A percentile compares a stretch with the other conserved stretches of the same genome.
Evolutionary conservation across 2,797 vertebrate species (phyloP).

Genomic region (Meda fulgida): DNA sequence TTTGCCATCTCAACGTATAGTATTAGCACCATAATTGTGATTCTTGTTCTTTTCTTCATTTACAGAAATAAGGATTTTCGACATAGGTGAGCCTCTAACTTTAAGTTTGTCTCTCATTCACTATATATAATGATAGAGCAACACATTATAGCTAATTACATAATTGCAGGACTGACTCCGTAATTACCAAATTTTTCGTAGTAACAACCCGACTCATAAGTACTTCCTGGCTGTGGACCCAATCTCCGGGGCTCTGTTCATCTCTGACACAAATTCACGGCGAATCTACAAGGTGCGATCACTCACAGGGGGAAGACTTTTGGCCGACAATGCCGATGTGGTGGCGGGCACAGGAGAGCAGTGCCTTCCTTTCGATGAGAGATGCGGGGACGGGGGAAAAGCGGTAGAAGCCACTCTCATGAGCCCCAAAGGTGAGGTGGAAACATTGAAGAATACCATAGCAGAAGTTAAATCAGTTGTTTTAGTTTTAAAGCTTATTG

Average conservation of each 20-base stretch:
- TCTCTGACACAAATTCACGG: constrained; percentile 97
- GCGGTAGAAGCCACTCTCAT: constrained; percentile 97
- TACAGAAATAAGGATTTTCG: constrained; percentile 99
- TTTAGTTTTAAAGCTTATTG: background rate
- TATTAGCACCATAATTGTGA: constrained; percentile 57
- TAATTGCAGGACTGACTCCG: constrained; percentile 18
- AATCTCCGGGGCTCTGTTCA: constrained; percentile 90
- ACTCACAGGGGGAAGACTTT: constrained; percentile 86
- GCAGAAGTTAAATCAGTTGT: background rate
- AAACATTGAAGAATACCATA: background rate
- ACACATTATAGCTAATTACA: background rate
- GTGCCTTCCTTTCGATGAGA: constrained; percentile 95
- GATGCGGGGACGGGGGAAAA: constrained; percentile 97
- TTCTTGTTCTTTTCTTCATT: constrained; percentile 61
- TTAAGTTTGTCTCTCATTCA: background rate
- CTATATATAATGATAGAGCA: background rate
- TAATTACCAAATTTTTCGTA: constrained; percentile 61
- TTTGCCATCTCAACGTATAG: background rate
- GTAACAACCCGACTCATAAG: constrained; percentile 98
- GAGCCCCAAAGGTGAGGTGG: constrained; percentile 93
- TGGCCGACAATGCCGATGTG: constrained; percentile 92
- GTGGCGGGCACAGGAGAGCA: constrained; percentile 97
- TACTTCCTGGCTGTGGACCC: constrained; percentile 98
- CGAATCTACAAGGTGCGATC: constrained; percentile 92
- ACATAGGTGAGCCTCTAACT: constrained; percentile 89